A percentile compares a stretch with the other conserved stretches of the same genome.
phyloP scores from a whole-genome alignment of 2,113 vertebrate species.

The Atlantisia rogersi region DNA sequence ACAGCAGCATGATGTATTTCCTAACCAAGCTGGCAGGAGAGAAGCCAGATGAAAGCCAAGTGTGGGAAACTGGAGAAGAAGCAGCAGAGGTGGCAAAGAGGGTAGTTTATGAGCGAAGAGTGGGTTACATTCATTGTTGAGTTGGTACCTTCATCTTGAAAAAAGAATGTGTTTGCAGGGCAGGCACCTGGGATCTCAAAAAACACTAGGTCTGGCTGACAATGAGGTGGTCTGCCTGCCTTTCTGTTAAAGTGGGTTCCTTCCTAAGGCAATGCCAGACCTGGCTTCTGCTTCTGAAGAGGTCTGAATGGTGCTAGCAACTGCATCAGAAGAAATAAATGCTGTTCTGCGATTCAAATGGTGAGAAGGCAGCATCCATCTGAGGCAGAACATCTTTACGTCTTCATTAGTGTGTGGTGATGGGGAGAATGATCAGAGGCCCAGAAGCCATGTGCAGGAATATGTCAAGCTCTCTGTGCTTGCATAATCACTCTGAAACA shows the following conservation, averaged over 20 bases:
- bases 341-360: background rate
- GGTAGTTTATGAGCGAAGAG: background rate
- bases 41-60: background rate
- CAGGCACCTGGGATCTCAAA: background rate
- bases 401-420: background rate
- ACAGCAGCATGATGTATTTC: background rate
- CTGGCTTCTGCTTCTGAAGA: background rate
- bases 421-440: background rate
- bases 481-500: background rate
- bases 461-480: background rate
- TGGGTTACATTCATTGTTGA: background rate
- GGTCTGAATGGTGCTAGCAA: background rate
- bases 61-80: background rate
- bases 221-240: background rate
- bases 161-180: background rate
- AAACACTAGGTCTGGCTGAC: background rate
- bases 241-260: background rate
- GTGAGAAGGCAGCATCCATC: background rate
- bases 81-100: background rate
- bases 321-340: background rate
- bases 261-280: background rate
- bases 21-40: background rate
- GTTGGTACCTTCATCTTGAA: background rate
- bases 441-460: background rate
- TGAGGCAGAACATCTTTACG: background rate